Evolutionary conservation across 2,888 invertebrate species (phyloP).

Genomic region (Tetranychus piercei): DNA sequence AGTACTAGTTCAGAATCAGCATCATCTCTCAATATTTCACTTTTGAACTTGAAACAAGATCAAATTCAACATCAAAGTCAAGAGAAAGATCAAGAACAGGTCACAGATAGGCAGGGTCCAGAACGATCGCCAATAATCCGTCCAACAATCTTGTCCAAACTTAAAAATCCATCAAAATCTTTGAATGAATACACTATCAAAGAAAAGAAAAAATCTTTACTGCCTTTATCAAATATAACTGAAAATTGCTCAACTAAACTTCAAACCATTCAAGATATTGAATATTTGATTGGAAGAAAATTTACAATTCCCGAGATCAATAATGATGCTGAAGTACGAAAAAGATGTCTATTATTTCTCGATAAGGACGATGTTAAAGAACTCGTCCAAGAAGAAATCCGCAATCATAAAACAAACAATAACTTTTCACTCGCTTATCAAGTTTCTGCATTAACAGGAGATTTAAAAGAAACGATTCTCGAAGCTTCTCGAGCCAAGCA

Average conservation of each 20-base stretch:
- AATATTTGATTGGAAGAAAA: background rate
- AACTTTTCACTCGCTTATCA: background rate
- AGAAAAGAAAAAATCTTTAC: background rate
- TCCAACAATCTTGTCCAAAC: background rate
- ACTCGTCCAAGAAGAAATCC: background rate
- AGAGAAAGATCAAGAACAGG: too few relatives aligned
- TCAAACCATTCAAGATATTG: background rate
- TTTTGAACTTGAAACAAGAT: too few relatives aligned
- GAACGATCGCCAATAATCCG: too few relatives aligned
- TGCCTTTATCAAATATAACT: background rate
- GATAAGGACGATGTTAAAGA: background rate
- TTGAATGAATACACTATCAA: background rate
- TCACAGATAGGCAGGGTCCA: too few relatives aligned
- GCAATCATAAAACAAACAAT: background rate
- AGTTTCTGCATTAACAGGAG: background rate
- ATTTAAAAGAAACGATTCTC: background rate
- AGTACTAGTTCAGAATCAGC: too few relatives aligned
- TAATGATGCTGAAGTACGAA: background rate
- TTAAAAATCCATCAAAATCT: background rate
- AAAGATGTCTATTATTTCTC: background rate
- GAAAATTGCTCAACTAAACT: background rate
- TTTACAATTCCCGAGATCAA: background rate
- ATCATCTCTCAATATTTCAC: too few relatives aligned
- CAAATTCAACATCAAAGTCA: too few relatives aligned
- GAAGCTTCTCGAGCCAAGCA: background rate